Base-by-base conservation (phyloP, 2,888 invertebrate genomes). In the Amitus sp. region DNA sequence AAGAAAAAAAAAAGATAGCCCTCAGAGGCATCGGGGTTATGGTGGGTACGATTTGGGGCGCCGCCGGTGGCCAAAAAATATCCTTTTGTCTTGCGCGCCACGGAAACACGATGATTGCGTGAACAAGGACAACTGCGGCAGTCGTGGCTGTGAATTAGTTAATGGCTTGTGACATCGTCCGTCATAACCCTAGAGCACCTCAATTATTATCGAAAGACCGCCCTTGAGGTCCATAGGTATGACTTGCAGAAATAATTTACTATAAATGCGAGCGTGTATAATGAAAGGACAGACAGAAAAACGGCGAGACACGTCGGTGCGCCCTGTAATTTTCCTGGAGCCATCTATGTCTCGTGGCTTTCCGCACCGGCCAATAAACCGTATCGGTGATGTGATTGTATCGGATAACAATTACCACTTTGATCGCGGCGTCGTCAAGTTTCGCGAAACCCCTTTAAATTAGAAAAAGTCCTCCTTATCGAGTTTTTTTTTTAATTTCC, bases 141-240 rank as follows among this genome's bases (percentile, higher is more conserved):
- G 37, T 65, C 70, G 62, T 57, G 15, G 12, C 17, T 23, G 23
- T 23, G 23, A 5, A 23, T 3, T 23, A 7, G 23, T 51, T 47
- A 62, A 69, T 61, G 67, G 56, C 53, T 67, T 66, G 59, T 67
- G 70, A 76, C 75, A 72, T 67, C 70, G 50, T 56, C 70, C 72
- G 73, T 76, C 76, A 76, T 74, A 73, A 73, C 71, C 68, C 65
- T 67, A 73, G 66, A 75, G 75, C 74, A 72, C 66, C 67, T 65
- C 69, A 70, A 70, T 77, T 77, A 78, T 76, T 68, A 65, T 60
- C 47, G 39, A 68, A 73, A 73, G 72, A 73, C 70, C 65, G 67
- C 58, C 62, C 68, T 9, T 33, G n/a, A 37, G 5, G 28, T 28
- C 19, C n/a, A n/a, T n/a, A n/a, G n/a, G n/a, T n/a, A n/a, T 23